Evolutionary conservation across 1,140 invertebrate genomes (phyloP).

Genomic region (Harlomillsia oculata): DNA sequence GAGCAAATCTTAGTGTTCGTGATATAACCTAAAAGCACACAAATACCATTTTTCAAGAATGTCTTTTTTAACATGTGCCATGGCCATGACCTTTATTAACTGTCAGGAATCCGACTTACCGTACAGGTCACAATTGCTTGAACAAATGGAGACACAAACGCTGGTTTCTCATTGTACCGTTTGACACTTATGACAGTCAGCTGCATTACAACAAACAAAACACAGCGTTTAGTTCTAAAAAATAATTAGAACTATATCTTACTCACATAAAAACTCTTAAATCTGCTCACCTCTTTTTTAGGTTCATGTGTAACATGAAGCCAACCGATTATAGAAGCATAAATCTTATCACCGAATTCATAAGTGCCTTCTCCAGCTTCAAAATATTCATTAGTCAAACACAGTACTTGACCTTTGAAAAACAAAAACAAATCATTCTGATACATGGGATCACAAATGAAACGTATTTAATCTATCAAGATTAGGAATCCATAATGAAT

Average conservation of each 20-base stretch:
- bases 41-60: not conserved
- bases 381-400: slow-evolving; percentile 32
- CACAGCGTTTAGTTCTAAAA: no score
- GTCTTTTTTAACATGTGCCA: no score
- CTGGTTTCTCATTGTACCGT: slow-evolving; percentile 15
- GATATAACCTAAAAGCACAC: slow-evolving; percentile 14
- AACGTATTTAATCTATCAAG: no score
- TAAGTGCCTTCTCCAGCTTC: slow-evolving; percentile 34
- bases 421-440: no score
- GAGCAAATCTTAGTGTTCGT: slow-evolving; percentile 23
- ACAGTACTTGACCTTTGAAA: slow-evolving; percentile 26
- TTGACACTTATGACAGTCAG: slow-evolving; percentile 29
- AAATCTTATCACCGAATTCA: slow-evolving; percentile 32
- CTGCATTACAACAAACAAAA: no score
- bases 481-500: no score
- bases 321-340: slow-evolving; percentile 22
- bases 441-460: no score
- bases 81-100: not conserved
- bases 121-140: slow-evolving; percentile 31
- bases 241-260: not conserved
- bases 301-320: slow-evolving; percentile 24
- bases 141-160: slow-evolving; percentile 27
- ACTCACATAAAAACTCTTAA: not conserved
- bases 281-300: slow-evolving; percentile 28
- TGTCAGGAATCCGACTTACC: slow-evolving; percentile 13